Evolutionary conservation across 2,888 invertebrate species (phyloP), one percentile per base, ranked within the genome.

Genomic region (Diloba caeruleocephala): DNA sequence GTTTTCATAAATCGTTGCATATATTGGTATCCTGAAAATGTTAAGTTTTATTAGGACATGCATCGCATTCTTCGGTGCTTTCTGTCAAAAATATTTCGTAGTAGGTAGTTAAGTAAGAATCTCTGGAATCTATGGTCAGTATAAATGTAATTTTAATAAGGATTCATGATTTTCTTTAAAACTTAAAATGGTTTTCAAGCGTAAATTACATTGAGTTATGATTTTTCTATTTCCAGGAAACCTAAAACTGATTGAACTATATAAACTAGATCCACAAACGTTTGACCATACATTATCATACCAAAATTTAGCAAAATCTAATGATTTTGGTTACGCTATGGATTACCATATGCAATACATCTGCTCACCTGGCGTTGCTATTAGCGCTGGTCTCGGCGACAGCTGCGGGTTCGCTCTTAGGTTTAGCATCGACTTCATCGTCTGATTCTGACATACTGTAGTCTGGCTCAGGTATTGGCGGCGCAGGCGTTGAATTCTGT

Each of bases 381-480:
- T 96, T 96, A 64, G 96, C 96, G 85, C 96, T 96, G 68, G 96
- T 96, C 81, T 96, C 96, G 0, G 94, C 93, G 36, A 89, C 88
- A 0, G 91, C 85, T 37, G 90, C 89, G 76, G 82, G 93, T 90
- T 95, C 94, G 3, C 88, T 82, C 67, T 94, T 75, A 86, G 95
- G 74, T 93, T 93, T 83, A 93, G 95, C 77, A 94, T 94, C 94
- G 57, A 94, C 94, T 62, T 96, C 96, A 52, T 95, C 96, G 77
- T 97, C 98, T 0, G 97, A 97, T 82, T 97, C 97, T 62, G 97
- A 97, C 88, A 97, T 95, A 84, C 97, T 97, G 91, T 98, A 98
- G 87, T 98, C 98, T 0, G 98, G 98, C 80, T 98, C 98, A 0
- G 98, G 98, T 71, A 98, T 98, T n/a, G 97, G 97, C 6, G 98